These are phyloP conservation scores for Acropora yongei DNA, from an alignment of 64 coral and sea anemone species.

Conservation along the genomic window DNA sequence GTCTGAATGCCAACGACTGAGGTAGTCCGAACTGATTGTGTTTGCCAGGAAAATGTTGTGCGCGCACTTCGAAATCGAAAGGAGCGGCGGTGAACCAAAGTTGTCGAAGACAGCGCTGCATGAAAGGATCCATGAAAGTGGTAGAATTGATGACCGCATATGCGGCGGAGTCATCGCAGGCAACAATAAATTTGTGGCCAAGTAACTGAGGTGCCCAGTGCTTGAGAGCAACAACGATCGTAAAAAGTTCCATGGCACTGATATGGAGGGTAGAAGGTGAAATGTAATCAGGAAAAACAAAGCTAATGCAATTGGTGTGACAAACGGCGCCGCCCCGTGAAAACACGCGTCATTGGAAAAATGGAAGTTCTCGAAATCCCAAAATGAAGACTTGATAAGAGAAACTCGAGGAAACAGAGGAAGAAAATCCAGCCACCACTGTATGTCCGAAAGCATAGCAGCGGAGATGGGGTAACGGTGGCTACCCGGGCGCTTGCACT, in stretches of 20 bases:
- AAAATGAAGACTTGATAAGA: too few relatives aligned
- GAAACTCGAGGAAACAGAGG: too few relatives aligned
- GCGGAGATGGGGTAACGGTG: not conserved
- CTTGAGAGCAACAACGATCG: too few relatives aligned
- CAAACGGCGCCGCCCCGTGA: not conserved
- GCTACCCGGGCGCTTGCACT: not conserved
- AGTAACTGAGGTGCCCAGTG: too few relatives aligned
- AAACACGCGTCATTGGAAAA: not conserved
- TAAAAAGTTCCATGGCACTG: too few relatives aligned
- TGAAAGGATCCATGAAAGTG: not conserved
- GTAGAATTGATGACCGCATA: not conserved
- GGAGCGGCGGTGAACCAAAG: slow-evolving; percentile 14
- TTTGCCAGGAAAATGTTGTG: not conserved
- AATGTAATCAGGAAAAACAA: slow-evolving; percentile 16
- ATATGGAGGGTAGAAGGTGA: not conserved
- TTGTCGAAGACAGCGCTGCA: slow-evolving; percentile 18
- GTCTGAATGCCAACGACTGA: slow-evolving; percentile 26
- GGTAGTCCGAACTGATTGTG: not conserved
- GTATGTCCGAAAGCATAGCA: too few relatives aligned
- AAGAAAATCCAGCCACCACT: too few relatives aligned
- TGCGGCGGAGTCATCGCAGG: not conserved
- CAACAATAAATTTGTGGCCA: too few relatives aligned
- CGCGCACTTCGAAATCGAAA: slow-evolving; percentile 17
- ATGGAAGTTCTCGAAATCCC: not conserved
- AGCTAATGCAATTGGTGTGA: not conserved